phyloP scores from a whole-genome alignment of 1,140 invertebrate species.

The Drosophila ironensis region DNA sequence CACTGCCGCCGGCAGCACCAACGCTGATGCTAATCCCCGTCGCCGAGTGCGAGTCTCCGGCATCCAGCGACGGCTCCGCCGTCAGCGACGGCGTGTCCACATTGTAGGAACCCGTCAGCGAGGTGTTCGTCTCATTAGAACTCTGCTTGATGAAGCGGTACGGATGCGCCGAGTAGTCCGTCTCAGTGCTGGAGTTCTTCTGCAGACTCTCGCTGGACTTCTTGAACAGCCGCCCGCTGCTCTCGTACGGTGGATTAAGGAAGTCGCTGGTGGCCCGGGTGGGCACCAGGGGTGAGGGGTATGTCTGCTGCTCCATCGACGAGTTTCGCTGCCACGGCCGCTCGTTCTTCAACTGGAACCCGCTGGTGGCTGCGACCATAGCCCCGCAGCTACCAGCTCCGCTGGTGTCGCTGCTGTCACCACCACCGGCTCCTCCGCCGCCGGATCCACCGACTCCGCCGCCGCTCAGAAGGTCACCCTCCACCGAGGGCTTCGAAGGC shows the following conservation, averaged over 20 bases:
- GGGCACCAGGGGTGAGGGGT: slow-evolving; percentile 65
- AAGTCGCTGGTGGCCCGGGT: slow-evolving; percentile 77
- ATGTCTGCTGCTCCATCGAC: slow-evolving; percentile 75
- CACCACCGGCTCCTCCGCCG: slow-evolving; percentile 18
- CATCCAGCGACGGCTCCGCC: slow-evolving; percentile 76
- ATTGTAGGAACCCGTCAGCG: slow-evolving; percentile 79
- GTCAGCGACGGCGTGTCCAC: slow-evolving; percentile 79
- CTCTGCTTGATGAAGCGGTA: slow-evolving; percentile 82
- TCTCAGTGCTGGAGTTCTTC: slow-evolving; percentile 82
- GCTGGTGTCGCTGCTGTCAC: slow-evolving; percentile 60
- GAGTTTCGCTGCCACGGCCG: slow-evolving; percentile 75
- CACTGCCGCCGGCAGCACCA: slow-evolving; percentile 56
- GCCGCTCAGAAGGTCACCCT: slow-evolving; percentile 53
- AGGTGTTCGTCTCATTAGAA: slow-evolving; percentile 81
- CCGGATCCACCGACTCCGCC: slow-evolving; percentile 27
- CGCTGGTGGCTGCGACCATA: slow-evolving; percentile 45
- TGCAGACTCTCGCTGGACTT: slow-evolving; percentile 81
- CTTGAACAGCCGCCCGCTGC: slow-evolving; percentile 66
- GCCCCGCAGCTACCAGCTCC: slow-evolving; percentile 49
- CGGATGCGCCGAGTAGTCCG: slow-evolving; percentile 80
- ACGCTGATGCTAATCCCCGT: slow-evolving; percentile 63
- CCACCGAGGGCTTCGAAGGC: slow-evolving; percentile 71
- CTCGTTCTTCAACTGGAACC: slow-evolving; percentile 75
- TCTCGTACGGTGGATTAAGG: slow-evolving; percentile 72
- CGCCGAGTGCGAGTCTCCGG: slow-evolving; percentile 65